Base-by-base conservation (phyloP, 2,113 vertebrate genomes). In the Antechinus flavipes region DNA sequence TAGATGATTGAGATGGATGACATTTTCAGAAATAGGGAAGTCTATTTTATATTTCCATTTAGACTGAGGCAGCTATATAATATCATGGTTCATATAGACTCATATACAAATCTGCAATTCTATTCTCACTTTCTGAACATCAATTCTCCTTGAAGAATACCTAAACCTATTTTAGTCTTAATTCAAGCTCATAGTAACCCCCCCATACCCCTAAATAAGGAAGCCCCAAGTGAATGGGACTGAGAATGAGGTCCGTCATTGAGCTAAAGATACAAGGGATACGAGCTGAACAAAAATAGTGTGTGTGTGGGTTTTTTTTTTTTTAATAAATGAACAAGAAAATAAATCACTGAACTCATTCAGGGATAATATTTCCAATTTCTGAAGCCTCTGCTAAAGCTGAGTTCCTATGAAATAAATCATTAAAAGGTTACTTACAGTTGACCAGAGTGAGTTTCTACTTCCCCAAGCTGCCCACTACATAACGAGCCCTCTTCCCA, bases 391-490 rank as follows among this genome's bases (percentile, higher is more conserved):
- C 56, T 8, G 55, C 53, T 90, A 96, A 93, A 11, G 58, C 53
- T 92, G 90, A 92, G 84, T 76, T 97, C 53, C 55, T 95, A 47
- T 25, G 90, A 97, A 97, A 94, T 53, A 94, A 96, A 95, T 96
- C 55, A 94, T 91, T 94, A 96, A 94, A 76, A 96, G 30, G 50
- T 93, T 95, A 96, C 68, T 76, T 61, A 97, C 89, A 95, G 30
- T 93, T 93, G 84, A 55, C 53, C 19, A 89, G 54, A 89, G 93
- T 95, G 54, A 96, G 97, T 97, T 97, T 95, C 84, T 96, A 30
- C 53, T n/a, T 97, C 94, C 76, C 49, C 76, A 27, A 96, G 76
- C 68, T 95, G 90, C 76, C 68, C 91, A 96, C 93, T 90, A 53
- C 61, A 95, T 93, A 97, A 94, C 1, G 91, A 61, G 92, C 5